Conservation (phyloP, 2,797 vertebrate genomes). For the Hydrophis major region DNA sequence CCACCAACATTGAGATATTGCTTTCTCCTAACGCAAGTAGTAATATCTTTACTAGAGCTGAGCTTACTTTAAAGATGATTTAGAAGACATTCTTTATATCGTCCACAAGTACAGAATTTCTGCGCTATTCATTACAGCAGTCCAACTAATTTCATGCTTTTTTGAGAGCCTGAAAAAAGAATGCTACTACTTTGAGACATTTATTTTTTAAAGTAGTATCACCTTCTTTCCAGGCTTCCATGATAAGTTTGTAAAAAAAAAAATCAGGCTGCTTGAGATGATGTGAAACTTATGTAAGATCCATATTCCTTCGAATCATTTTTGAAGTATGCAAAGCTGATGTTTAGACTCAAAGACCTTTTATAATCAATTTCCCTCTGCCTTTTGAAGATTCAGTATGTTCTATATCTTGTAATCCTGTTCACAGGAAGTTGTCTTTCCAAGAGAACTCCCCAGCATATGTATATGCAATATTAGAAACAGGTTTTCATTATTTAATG, state of each 20-base stretch:
- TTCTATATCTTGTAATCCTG: not conserved
- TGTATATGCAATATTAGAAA: not conserved
- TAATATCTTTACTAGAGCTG: not conserved
- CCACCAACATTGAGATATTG: not conserved
- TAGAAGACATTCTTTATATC: not conserved
- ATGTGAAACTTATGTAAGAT: not conserved
- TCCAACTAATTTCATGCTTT: not conserved
- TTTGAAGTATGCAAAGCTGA: not conserved
- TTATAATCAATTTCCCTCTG: not conserved
- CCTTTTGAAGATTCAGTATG: not conserved
- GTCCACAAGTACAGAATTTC: not conserved
- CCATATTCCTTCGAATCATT: not conserved
- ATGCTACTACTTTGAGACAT: not conserved
- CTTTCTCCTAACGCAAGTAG: not conserved
- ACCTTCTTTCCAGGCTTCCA: not conserved
- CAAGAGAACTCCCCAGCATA: not conserved
- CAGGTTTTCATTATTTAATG: not conserved
- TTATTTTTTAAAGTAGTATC: not conserved
- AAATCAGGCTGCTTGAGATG: not conserved
- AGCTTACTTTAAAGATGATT: not conserved
- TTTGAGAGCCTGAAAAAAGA: not conserved
- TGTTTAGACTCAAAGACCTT: not conserved
- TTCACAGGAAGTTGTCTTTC: not conserved
- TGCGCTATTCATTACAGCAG: not conserved
- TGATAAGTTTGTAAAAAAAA: not conserved